A percentile compares a stretch with the other conserved stretches of the same genome.
Conservation (phyloP, 2,113 vertebrate genomes). For the Passer montanus region DNA sequence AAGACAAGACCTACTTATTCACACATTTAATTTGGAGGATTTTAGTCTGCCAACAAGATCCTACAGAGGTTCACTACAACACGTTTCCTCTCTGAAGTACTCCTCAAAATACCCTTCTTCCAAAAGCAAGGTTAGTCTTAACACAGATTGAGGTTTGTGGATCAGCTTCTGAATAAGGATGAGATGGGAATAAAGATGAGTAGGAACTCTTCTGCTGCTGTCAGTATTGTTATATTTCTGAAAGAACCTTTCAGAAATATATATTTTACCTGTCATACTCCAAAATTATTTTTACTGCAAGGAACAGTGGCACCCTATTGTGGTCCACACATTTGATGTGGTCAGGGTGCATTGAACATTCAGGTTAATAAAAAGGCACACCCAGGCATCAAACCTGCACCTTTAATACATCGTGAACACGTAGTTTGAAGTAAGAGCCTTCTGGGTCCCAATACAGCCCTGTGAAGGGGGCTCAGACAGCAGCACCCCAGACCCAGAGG, state of each 20-base stretch:
- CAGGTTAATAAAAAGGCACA: slow-evolving; percentile 28
- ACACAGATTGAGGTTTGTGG: background rate
- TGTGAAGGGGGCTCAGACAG: background rate
- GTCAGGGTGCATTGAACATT: background rate
- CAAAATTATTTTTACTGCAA: slow-evolving; percentile 57
- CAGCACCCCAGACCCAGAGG: background rate
- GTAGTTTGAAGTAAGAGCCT: background rate
- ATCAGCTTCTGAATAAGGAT: background rate
- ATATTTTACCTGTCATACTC: slow-evolving; percentile 62
- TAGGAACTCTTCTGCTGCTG: background rate
- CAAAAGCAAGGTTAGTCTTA: background rate
- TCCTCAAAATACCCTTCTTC: background rate
- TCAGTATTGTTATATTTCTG: slow-evolving; percentile 32
- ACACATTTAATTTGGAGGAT: background rate
- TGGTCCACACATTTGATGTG: background rate
- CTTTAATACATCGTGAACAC: background rate
- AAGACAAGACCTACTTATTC: background rate
- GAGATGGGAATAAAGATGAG: background rate
- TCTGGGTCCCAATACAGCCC: background rate
- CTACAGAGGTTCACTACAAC: background rate
- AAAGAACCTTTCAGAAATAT: slow-evolving; percentile 50
- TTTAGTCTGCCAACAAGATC: background rate
- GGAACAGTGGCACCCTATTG: slow-evolving; percentile 33
- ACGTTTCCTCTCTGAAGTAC: background rate
- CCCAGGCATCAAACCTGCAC: background rate